phyloP scores from a whole-genome alignment of 2,888 invertebrate species.

The Koerneria pararmatus region DNA sequence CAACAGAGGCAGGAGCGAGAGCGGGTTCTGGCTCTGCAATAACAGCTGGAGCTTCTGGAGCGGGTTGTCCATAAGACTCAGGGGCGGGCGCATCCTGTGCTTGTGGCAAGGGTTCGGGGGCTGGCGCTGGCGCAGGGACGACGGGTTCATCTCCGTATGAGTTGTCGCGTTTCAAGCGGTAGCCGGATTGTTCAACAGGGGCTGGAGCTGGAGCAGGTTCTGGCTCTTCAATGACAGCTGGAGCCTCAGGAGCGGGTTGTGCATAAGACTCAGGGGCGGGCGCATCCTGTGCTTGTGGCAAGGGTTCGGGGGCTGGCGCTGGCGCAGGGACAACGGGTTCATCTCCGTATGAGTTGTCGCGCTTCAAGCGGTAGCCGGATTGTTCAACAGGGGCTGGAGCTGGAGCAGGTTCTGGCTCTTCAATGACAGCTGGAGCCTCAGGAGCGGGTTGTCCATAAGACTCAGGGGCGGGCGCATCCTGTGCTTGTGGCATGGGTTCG shows the following conservation, averaged over 20 bases:
- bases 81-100: slow-evolving; percentile 11
- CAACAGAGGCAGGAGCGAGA: slow-evolving; percentile 29
- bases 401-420: background rate
- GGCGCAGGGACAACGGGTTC: slow-evolving; percentile 31
- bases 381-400: background rate
- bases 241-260: background rate
- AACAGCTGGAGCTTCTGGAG: slow-evolving; percentile 24
- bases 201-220: slow-evolving; percentile 1
- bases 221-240: background rate
- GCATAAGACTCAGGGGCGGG: slow-evolving; percentile 2
- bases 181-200: slow-evolving; percentile 2
- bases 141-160: slow-evolving; percentile 38
- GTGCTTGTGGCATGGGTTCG: slow-evolving; percentile 27
- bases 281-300: slow-evolving; percentile 27
- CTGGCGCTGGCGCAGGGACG: slow-evolving; percentile 25
- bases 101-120: slow-evolving; percentile 26
- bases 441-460: background rate
- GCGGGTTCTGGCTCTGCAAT: slow-evolving; percentile 16
- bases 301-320: slow-evolving; percentile 22
- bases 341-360: slow-evolving; percentile 43
- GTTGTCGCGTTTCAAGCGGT: slow-evolving; percentile 26
- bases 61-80: no score
- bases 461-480: slow-evolving; percentile 17
- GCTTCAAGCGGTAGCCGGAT: slow-evolving; percentile 19
- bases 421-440: background rate